These are phyloP conservation scores for Shinisaurus crocodilurus DNA, from an alignment of 2,113 vertebrate genomes.

Conservation along the genomic window DNA sequence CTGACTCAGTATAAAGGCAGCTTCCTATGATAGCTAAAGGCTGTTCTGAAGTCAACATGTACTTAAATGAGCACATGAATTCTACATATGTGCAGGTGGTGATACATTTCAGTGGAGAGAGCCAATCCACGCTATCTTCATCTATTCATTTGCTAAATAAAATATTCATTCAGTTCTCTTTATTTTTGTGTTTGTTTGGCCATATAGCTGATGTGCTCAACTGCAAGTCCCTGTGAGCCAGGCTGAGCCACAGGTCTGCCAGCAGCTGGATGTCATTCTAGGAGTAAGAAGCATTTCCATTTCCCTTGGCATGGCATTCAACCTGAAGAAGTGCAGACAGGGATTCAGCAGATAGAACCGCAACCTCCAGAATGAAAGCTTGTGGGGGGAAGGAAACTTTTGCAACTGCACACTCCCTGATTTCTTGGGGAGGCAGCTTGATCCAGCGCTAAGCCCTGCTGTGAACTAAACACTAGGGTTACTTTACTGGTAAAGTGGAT, in stretches of 20 bases:
- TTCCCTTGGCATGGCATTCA: background rate
- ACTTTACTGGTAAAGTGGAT: conserved; percentile 6
- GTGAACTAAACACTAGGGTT: background rate
- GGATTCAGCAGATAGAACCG: background rate
- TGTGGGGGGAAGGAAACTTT: background rate
- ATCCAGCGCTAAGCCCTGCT: background rate
- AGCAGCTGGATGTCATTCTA: background rate
- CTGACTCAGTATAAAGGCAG: too few relatives aligned
- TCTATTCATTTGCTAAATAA: background rate
- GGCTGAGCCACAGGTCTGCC: background rate
- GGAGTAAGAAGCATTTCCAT: background rate
- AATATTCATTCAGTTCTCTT: background rate
- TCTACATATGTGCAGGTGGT: background rate
- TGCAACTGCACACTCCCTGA: background rate
- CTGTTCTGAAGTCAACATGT: background rate
- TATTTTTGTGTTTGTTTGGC: background rate
- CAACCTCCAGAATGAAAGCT: background rate
- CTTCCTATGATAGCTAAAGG: background rate
- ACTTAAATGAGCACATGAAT: background rate
- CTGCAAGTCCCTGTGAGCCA: background rate
- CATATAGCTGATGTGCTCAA: background rate
- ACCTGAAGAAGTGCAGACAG: background rate
- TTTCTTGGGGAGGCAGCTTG: background rate
- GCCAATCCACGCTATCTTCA: background rate
- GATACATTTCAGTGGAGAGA: background rate